phyloP scores from a whole-genome alignment of 2,113 vertebrate genomes.

The Syrrhaptes paradoxus region DNA sequence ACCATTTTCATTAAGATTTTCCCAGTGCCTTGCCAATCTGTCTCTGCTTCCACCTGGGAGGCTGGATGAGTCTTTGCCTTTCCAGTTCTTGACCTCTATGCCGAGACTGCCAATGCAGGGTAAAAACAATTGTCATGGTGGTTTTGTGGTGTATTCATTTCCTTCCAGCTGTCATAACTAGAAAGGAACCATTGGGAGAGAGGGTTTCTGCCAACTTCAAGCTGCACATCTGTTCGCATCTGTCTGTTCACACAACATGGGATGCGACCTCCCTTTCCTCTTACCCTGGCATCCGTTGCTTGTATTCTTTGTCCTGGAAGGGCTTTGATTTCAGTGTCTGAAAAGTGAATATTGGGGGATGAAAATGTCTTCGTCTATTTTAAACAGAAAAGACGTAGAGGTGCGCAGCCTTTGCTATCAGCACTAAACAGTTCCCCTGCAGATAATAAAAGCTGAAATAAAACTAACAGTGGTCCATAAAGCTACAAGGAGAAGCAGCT shows the following conservation, averaged over 20 bases:
- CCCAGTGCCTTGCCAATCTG: not conserved
- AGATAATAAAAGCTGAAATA: not conserved
- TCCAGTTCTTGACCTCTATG: not conserved
- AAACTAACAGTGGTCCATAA: not conserved
- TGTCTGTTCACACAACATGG: conserved; percentile 17
- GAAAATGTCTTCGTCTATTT: not conserved
- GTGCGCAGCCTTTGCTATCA: not conserved
- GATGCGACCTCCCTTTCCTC: not conserved
- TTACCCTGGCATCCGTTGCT: not conserved
- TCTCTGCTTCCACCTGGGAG: not conserved
- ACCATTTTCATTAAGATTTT: not conserved
- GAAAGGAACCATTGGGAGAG: conserved; percentile 11
- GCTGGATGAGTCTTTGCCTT: not conserved
- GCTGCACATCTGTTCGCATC: conserved; percentile 40
- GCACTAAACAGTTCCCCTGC: not conserved
- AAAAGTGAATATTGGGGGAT: not conserved
- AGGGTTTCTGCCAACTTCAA: conserved; percentile 9
- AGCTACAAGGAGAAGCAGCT: not conserved
- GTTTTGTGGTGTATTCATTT: conserved; percentile 33
- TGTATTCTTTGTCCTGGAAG: not conserved
- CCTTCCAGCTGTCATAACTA: conserved; percentile 56
- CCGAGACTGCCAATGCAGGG: not conserved
- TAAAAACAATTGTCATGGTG: conserved; percentile 43
- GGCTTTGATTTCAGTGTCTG: not conserved
- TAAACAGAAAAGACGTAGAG: not conserved